Evolutionary conservation across 1,140 invertebrate genomes (phyloP).

Genomic region (Diuraphis noxia): DNA sequence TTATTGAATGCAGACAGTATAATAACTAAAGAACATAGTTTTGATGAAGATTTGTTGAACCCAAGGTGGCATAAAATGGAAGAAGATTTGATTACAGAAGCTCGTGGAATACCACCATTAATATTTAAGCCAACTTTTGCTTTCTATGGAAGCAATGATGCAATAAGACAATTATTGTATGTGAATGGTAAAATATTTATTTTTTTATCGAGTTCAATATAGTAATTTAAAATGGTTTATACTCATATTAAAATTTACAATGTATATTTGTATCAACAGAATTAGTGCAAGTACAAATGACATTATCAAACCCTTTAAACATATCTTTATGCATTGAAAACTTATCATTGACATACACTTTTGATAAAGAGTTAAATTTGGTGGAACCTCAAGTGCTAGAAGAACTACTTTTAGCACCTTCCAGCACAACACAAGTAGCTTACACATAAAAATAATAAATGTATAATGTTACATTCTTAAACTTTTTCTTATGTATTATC

Average conservation of each 20-base stretch:
- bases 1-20: conserved; percentile 43
- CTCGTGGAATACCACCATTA: conserved; percentile 71
- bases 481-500: background rate
- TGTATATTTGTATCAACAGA: conserved; percentile 26
- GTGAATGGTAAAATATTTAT: conserved; percentile 70
- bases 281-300: conserved; percentile 51
- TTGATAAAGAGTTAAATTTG: conserved; percentile 25
- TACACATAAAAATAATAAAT: background rate
- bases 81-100: conserved; percentile 74
- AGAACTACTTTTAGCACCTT: conserved; percentile 44
- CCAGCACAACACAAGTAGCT: conserved; percentile 43
- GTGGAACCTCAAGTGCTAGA: conserved; percentile 33
- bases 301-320: conserved; percentile 52
- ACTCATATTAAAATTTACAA: background rate
- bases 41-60: conserved; percentile 58
- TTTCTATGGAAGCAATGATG: conserved; percentile 69
- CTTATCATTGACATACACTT: conserved; percentile 28
- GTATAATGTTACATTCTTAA: background rate
- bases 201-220: background rate
- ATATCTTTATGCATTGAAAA: conserved; percentile 53
- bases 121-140: conserved; percentile 77
- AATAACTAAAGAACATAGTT: conserved; percentile 47
- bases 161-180: conserved; percentile 70
- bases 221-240: background rate
- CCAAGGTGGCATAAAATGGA: conserved; percentile 71